A percentile compares a stretch with the other conserved stretches of the same genome.
phyloP scores from a whole-genome alignment of 37 sponge, comb jelly and placozoan species.

The Lycopodina hypogea region DNA sequence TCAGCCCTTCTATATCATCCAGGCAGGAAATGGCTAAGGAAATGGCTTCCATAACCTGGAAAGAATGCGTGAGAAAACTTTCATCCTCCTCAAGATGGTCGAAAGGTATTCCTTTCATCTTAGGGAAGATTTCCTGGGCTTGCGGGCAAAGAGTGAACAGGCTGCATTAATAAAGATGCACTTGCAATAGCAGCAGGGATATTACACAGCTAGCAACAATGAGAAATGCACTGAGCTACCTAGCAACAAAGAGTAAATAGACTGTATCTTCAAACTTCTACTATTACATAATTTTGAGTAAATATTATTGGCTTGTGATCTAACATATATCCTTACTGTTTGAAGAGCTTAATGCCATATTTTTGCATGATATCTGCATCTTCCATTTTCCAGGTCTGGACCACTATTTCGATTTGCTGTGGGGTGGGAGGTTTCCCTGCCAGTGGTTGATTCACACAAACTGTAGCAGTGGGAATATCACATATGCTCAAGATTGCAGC shows the following conservation, averaged over 20 bases:
- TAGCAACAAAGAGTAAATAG: neutral
- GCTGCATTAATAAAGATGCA: conserved; percentile 17
- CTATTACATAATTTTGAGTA: too few species aligned
- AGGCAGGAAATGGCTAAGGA: conserved; percentile 36
- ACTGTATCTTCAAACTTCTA: too few species aligned
- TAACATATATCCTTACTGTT: conserved; percentile 13
- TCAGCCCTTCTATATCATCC: conserved; percentile 40
- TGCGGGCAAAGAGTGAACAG: conserved; percentile 49
- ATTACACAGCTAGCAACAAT: too few species aligned
- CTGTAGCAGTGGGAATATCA: conserved; percentile 7
- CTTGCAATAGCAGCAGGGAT: neutral
- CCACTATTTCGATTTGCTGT: conserved; percentile 28
- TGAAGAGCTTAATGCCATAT: conserved; percentile 38
- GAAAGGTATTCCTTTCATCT: conserved; percentile 36
- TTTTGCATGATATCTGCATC: conserved; percentile 13
- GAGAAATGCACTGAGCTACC: neutral
- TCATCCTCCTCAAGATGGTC: conserved; percentile 37
- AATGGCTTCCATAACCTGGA: conserved; percentile 53
- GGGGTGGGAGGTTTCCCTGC: neutral
- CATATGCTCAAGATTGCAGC: conserved; percentile 15
- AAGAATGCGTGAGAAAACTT: conserved; percentile 27
- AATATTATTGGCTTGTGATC: too few species aligned
- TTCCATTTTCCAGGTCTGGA: conserved; percentile 32
- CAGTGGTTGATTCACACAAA: conserved; percentile 13
- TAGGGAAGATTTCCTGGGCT: conserved; percentile 43